These are phyloP conservation scores for Ancistrus triradiatus DNA, from an alignment of 2,113 vertebrate species.

Conservation along the genomic window DNA sequence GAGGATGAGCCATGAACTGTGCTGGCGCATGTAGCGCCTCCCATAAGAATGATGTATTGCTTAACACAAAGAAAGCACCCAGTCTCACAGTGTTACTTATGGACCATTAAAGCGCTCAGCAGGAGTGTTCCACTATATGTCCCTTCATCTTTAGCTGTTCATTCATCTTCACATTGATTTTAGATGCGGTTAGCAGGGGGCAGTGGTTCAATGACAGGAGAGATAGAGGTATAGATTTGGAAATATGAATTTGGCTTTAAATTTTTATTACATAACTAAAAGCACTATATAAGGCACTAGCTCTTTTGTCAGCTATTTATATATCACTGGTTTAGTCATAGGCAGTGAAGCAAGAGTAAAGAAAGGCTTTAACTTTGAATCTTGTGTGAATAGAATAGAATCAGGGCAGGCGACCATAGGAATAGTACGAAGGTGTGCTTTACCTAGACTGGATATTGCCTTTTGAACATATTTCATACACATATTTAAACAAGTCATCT, in stretches of 20 bases:
- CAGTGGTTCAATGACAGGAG: constrained; percentile 3
- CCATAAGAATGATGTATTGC: constrained; percentile 57
- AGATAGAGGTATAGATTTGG: constrained; percentile 41
- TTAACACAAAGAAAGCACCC: constrained; percentile 27
- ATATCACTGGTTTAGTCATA: constrained; percentile 38
- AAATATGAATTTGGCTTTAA: constrained; percentile 51
- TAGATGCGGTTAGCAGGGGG: constrained; percentile 30
- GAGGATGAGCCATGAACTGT: constrained; percentile 57
- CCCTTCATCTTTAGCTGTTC: constrained; percentile 37
- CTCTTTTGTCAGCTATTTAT: constrained; percentile 41
- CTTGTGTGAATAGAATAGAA: too few species aligned
- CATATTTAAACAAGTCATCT: too few species aligned
- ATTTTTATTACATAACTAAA: constrained; percentile 51
- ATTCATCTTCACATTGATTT: constrained; percentile 58
- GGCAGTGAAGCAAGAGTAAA: constrained; percentile 10
- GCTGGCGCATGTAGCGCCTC: constrained; percentile 53
- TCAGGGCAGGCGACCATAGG: too few species aligned
- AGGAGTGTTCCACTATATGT: constrained; percentile 49
- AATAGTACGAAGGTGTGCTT: too few species aligned
- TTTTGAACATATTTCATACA: too few species aligned
- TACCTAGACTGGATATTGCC: too few species aligned
- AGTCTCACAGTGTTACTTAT: constrained; percentile 52
- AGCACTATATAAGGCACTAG: constrained; percentile 43
- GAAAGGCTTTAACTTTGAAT: too few species aligned
- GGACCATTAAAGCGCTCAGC: constrained; percentile 46